Conservation (phyloP, 2,888 invertebrate species). For the Drosophila algonquin region DNA sequence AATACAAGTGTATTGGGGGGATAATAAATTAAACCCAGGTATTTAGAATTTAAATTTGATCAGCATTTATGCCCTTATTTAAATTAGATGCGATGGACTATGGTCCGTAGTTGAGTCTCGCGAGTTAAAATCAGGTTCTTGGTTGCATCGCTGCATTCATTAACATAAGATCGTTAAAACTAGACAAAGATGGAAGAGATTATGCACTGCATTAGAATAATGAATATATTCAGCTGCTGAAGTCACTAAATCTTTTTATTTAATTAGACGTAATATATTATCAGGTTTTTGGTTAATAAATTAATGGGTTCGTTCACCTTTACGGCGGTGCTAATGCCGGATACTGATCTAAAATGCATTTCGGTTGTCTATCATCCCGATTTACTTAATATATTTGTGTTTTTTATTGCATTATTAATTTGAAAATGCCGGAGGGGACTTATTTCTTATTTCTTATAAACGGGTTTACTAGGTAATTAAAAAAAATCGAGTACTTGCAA, state of each 20-base stretch:
- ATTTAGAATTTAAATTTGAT: not conserved
- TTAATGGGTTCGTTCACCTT: slow-evolving; percentile 17
- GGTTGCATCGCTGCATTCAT: slow-evolving; percentile 17
- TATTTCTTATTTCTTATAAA: slow-evolving; percentile 28
- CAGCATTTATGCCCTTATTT: slow-evolving; percentile 21
- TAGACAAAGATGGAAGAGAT: slow-evolving; percentile 12
- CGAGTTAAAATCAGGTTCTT: slow-evolving; percentile 12
- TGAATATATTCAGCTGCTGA: not conserved
- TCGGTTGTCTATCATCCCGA: not conserved
- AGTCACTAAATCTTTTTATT: not conserved
- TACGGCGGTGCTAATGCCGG: slow-evolving; percentile 15
- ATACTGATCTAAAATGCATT: slow-evolving; percentile 4
- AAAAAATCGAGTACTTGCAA: not conserved
- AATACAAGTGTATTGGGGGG: not conserved
- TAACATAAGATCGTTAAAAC: slow-evolving; percentile 5
- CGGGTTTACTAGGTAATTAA: slow-evolving; percentile 12
- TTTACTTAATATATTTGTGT: slow-evolving; percentile 2
- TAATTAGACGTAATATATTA: not conserved
- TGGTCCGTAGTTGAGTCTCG: not conserved
- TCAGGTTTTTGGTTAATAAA: slow-evolving; percentile 4
- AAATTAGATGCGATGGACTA: slow-evolving; percentile 15
- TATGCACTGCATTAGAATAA: not conserved
- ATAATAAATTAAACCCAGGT: slow-evolving; percentile 14
- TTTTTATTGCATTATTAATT: slow-evolving; percentile 7
- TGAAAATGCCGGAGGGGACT: not conserved